Evolutionary conservation across 2,113 vertebrate species (phyloP), one percentile per base, ranked within the genome.

Genomic region (Galeopterus variegatus): DNA sequence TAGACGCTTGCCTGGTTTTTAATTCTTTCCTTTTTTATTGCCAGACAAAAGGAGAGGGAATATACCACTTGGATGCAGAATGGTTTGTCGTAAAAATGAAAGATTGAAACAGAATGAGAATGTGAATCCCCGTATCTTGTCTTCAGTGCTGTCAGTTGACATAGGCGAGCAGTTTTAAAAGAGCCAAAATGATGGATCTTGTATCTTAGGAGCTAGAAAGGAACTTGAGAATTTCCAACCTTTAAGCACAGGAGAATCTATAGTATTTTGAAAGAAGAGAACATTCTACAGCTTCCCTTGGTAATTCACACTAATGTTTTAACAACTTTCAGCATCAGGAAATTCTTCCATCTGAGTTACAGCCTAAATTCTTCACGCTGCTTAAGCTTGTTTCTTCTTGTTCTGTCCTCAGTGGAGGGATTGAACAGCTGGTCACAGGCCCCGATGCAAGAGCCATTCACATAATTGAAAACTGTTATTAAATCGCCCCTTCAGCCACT

Each of bases 391-490:
- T 97, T 97, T 95, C 94, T 93, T 94, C 97, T 95, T 98, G 90
- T 97, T 96, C 88, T 89, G 82, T 88, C 94, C 96, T 97, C 86
- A 41, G 72, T 80, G 77, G 94, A 95, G 88, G 60, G 62, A 95
- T 72, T 0, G 41, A 97, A 97, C 98, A 97, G 94, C 94, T 97
- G 97, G 95, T 94, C 95, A 87, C 93, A 90, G 89, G 95, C 64
- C 94, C 85, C 93, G 90, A 0, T 92, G 86, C 54, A 75, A 90
- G 85, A 97, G 64, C 85, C 86, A 89, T 88, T 96, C 91, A 93
- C 81, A 62, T 96, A 97, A 98, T 96, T 95, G 96, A 95, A 96
- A 98, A 97, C 60, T 92, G 81, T 95, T 97, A 96, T 91, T 96
- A 93, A 96, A 88, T 95, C 0, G 14, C 73, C 88, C 88, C 86